Evolutionary conservation across 2,888 invertebrate species (phyloP), one percentile per base, ranked within the genome.

Genomic region (Dermolepida albohirtum): DNA sequence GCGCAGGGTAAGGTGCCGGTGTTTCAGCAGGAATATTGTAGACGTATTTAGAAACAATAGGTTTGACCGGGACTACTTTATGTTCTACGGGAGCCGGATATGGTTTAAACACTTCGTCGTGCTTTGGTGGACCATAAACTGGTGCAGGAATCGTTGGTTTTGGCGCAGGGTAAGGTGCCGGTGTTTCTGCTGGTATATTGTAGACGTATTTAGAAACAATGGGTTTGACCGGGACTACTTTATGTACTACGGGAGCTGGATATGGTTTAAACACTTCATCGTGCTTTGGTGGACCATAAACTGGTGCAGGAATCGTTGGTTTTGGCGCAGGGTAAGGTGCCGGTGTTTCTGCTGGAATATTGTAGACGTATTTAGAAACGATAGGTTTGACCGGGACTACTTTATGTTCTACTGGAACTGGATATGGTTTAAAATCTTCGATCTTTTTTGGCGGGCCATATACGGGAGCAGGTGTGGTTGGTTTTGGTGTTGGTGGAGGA

Each of bases 131-230:
- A 12, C 40, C 55, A n/a, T 55, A 34, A 0, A 55, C 39, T 2
- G 12, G 27, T 5, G 52, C 52, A 6, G 29, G 29, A 29, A 29
- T 6, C 5, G 29, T 29, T 55, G 55, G 55, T 39, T 55, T 55
- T 29, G 34, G 6, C 2, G 10, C 12, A 54, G 49, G 22, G 12
- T 10, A 22, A n/a, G 22, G 10, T 11, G 49, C 49, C 12, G 29
- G 29, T 6, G 16, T 39, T 34, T 39, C 17, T n/a, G n/a, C n/a
- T 4, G 55, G 55, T 5, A 39, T 16, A 1, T n/a, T 6, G n/a
- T 55, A 55, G 29, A 29, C 12, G 14, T 55, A 39, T 11, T n/a
- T 16, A 34, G 55, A 16, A 12, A 16, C 34, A 8, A 39, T 11
- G 5, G 40, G 40, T 39, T 29, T 40, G 7, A 16, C 55, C 6